A percentile compares a stretch with the other conserved stretches of the same genome.
Evolutionary conservation across 1,140 invertebrate species (phyloP).

Genomic region (Agraylea sexmaculata): DNA sequence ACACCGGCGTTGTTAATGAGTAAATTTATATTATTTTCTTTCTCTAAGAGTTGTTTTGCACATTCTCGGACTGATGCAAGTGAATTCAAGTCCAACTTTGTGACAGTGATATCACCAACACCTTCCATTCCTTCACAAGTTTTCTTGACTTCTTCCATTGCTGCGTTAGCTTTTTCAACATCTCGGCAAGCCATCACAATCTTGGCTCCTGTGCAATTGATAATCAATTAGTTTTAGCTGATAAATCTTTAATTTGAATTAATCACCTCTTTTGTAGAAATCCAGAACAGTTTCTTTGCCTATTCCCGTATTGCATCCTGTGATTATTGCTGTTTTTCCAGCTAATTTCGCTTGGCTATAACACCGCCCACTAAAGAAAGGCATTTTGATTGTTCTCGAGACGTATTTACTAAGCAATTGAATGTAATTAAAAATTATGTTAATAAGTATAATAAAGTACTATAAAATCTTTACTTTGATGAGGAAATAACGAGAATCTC

Average conservation of each 20-base stretch:
- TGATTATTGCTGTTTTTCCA: conserved; percentile 67
- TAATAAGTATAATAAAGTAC: no score
- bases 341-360: conserved; percentile 38
- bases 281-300: conserved; percentile 72
- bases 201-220: conserved; percentile 50
- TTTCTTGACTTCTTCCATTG: conserved; percentile 34
- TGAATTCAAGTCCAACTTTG: conserved; percentile 63
- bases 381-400: no score
- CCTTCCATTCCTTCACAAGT: conserved; percentile 24
- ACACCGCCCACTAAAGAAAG: conserved; percentile 29
- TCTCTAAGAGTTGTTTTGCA: conserved; percentile 28
- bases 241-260: no score
- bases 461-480: no score
- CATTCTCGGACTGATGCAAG: conserved; percentile 60
- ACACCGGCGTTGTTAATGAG: conserved; percentile 77
- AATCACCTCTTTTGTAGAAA: conserved; percentile 55
- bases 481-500: no score
- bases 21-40: conserved; percentile 47
- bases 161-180: conserved; percentile 51
- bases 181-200: conserved; percentile 75
- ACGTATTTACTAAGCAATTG: no score
- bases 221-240: no score
- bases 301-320: conserved; percentile 79
- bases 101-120: conserved; percentile 41
- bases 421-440: no score